phyloP scores from a whole-genome alignment of 1,140 invertebrate species.

The Hylaeus anthracinus region DNA sequence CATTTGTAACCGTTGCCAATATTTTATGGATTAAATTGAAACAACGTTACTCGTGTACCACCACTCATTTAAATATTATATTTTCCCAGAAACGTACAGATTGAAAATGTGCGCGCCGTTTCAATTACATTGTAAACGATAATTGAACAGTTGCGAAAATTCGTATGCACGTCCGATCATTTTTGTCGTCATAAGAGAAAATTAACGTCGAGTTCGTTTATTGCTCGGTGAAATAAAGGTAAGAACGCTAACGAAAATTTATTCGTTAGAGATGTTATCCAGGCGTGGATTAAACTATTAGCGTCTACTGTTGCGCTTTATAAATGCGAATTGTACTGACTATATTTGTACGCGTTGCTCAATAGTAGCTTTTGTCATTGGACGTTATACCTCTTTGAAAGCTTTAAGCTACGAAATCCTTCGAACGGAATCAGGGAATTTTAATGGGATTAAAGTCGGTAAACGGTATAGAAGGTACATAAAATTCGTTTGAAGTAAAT shows the following conservation, averaged over 20 bases:
- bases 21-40: conserved; percentile 3
- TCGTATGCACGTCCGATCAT: background rate
- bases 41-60: background rate
- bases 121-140: background rate
- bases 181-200: background rate
- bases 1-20: background rate
- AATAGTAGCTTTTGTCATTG: background rate
- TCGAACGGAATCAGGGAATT: too few species aligned
- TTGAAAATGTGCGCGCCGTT: background rate
- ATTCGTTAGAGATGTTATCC: conserved; percentile 9
- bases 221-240: background rate
- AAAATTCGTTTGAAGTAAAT: background rate
- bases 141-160: too few species aligned
- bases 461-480: background rate
- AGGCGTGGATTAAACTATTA: conserved; percentile 8
- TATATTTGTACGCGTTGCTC: background rate
- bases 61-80: too few species aligned
- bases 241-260: conserved; percentile 25
- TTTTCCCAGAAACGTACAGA: too few species aligned
- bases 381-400: background rate
- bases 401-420: background rate
- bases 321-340: background rate
- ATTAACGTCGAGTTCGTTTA: background rate
- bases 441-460: background rate
- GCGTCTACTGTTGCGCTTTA: background rate